Evolutionary conservation across 2,797 vertebrate genomes (phyloP).

Genomic region (Smutsia temminckii): DNA sequence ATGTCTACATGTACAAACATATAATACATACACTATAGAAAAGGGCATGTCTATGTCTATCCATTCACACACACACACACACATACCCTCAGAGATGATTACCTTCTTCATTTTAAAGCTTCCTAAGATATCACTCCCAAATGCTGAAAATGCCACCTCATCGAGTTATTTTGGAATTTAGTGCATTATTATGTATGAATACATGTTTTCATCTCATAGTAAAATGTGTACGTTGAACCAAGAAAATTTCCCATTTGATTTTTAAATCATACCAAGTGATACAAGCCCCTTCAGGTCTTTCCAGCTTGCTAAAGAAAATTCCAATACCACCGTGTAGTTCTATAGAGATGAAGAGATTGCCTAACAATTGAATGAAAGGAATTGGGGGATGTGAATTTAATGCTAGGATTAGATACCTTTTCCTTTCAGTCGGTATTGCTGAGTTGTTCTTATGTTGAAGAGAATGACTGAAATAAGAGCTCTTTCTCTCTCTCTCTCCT

Average conservation of each 20-base stretch:
- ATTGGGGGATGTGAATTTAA: neutral
- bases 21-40: neutral
- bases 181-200: neutral
- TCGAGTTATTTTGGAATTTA: slow-evolving; percentile 16
- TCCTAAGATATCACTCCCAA: neutral
- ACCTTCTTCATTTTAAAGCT: neutral
- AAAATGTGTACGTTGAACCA: neutral
- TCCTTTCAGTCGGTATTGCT: neutral
- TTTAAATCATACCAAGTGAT: neutral
- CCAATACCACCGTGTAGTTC: neutral
- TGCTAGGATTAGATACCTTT: neutral
- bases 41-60: neutral
- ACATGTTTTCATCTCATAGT: slow-evolving; percentile 2
- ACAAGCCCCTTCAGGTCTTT: neutral
- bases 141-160: neutral
- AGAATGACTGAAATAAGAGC: neutral
- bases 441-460: neutral
- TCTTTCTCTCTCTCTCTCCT: neutral
- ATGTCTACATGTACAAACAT: neutral
- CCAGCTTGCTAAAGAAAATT: neutral
- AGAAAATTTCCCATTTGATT: neutral
- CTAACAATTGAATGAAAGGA: neutral
- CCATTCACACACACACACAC: neutral
- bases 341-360: neutral
- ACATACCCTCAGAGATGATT: neutral